Evolutionary conservation across 2,113 vertebrate genomes (phyloP).

Genomic region (Corythornis madagascariensis): DNA sequence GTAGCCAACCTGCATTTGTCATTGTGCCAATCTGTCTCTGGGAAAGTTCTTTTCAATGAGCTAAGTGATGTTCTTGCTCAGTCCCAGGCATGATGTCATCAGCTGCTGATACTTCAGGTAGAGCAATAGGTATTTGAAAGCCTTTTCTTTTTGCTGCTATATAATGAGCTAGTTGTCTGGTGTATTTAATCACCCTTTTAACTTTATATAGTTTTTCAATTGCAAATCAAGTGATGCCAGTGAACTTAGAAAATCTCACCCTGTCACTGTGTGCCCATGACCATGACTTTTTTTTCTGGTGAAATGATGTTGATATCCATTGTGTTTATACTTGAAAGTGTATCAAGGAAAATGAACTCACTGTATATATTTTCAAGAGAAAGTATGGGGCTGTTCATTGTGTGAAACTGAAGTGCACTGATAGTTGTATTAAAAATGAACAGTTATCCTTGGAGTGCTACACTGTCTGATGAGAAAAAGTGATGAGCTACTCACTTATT

Average conservation of each 20-base stretch:
- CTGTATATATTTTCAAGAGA: not conserved
- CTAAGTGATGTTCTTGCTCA: conserved; percentile 21
- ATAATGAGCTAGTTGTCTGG: conserved; percentile 40
- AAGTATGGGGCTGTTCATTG: not conserved
- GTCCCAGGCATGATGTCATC: conserved; percentile 18
- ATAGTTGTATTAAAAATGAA: not conserved
- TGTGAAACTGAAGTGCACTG: not conserved
- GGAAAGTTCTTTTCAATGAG: conserved; percentile 29
- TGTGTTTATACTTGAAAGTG: not conserved
- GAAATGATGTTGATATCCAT: not conserved
- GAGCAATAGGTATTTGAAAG: conserved; percentile 34
- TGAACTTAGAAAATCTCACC: conserved; percentile 9
- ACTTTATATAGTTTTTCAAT: conserved; percentile 39
- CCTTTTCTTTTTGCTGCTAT: conserved; percentile 24
- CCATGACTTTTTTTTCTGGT: not conserved
- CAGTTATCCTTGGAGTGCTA: not conserved
- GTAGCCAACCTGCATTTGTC: conserved; percentile 17
- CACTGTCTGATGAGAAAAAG: not conserved
- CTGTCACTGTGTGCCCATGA: not conserved
- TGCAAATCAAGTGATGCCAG: conserved; percentile 10
- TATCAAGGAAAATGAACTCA: not conserved
- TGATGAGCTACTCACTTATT: not conserved
- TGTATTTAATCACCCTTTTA: conserved; percentile 30
- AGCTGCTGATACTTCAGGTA: conserved; percentile 44
- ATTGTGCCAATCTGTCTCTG: conserved; percentile 26